Percentiles rank a stretch among this genome's conserved stretches.
phyloP scores from a whole-genome alignment of 64 coral and sea anemone species.

The Dendrophyllia cribrosa region DNA sequence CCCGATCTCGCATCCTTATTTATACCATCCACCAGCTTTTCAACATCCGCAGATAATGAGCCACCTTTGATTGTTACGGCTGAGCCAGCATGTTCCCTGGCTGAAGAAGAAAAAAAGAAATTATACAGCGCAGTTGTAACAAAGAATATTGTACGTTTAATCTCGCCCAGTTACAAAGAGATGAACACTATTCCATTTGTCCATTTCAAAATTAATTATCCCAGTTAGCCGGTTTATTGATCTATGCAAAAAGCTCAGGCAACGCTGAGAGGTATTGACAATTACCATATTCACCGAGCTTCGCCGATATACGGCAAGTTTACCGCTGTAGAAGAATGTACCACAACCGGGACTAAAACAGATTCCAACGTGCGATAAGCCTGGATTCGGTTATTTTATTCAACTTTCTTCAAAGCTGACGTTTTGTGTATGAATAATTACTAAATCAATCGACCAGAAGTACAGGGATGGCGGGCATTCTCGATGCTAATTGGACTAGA shows the following conservation, averaged over 20 bases:
- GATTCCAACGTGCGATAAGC: slow-evolving; percentile 20
- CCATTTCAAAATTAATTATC: slow-evolving; percentile 85
- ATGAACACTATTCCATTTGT: slow-evolving; percentile 86
- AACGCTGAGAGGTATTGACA: not conserved
- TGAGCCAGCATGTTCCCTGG: slow-evolving; percentile 49
- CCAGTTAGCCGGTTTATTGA: slow-evolving; percentile 88
- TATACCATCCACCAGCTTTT: slow-evolving; percentile 48
- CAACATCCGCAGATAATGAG: slow-evolving; percentile 22
- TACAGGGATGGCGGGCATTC: slow-evolving; percentile 58
- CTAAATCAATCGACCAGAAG: slow-evolving; percentile 56
- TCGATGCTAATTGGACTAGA: slow-evolving; percentile 86
- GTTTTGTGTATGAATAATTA: slow-evolving; percentile 82
- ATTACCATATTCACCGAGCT: slow-evolving; percentile 29
- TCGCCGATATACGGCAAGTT: not conserved
- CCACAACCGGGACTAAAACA: not conserved
- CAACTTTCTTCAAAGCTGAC: slow-evolving; percentile 47
- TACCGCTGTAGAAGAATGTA: slow-evolving; percentile 36
- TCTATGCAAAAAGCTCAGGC: slow-evolving; percentile 71
- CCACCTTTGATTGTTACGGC: slow-evolving; percentile 30
- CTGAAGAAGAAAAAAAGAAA: slow-evolving; percentile 57
- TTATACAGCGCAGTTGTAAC: slow-evolving; percentile 65
- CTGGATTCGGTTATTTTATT: slow-evolving; percentile 62
- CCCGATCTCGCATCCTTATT: slow-evolving; percentile 35
- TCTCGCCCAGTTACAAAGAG: slow-evolving; percentile 71
- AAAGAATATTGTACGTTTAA: slow-evolving; percentile 82